These are phyloP conservation scores for Cephalopachus bancanus DNA, from an alignment of 2,797 vertebrate genomes.

Conservation along the genomic window DNA sequence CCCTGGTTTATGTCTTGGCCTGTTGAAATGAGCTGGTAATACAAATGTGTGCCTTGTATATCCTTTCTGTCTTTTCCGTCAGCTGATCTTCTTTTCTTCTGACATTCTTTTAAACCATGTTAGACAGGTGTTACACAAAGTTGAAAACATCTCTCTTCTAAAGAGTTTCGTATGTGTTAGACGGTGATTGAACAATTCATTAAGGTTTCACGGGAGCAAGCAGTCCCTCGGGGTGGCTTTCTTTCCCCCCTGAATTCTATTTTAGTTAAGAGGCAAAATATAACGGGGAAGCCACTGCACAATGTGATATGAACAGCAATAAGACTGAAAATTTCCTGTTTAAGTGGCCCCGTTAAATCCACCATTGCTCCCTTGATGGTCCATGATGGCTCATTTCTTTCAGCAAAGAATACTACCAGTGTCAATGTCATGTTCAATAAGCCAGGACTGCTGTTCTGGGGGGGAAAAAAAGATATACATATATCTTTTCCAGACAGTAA, in stretches of 20 bases:
- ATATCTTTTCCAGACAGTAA: constrained; percentile 23
- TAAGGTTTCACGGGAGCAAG: constrained; percentile 1
- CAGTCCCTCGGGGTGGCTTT: not conserved
- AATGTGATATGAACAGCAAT: constrained; percentile 10
- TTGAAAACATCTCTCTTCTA: constrained; percentile 28
- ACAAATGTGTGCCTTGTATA: constrained; percentile 59
- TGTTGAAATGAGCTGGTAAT: constrained; percentile 45
- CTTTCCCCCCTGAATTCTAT: not conserved
- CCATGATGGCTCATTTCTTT: constrained; percentile 62
- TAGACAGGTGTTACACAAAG: constrained; percentile 62
- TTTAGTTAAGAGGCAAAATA: constrained; percentile 53
- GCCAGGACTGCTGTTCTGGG: not conserved
- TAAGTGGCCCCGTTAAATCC: constrained; percentile 60
- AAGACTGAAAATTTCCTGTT: constrained; percentile 7
- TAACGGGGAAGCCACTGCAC: constrained; percentile 20
- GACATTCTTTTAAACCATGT: constrained; percentile 65
- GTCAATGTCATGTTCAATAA: constrained; percentile 42
- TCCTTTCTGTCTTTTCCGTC: constrained; percentile 47
- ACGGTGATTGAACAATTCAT: constrained; percentile 53
- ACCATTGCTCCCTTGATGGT: constrained; percentile 51
- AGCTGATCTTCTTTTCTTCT: constrained; percentile 48
- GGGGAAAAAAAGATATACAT: not conserved
- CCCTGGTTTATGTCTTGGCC: constrained; percentile 67
- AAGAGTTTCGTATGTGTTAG: constrained; percentile 57
- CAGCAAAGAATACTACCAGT: constrained; percentile 40